Conservation (phyloP, 2,113 vertebrate genomes). For the Uria aalge region DNA sequence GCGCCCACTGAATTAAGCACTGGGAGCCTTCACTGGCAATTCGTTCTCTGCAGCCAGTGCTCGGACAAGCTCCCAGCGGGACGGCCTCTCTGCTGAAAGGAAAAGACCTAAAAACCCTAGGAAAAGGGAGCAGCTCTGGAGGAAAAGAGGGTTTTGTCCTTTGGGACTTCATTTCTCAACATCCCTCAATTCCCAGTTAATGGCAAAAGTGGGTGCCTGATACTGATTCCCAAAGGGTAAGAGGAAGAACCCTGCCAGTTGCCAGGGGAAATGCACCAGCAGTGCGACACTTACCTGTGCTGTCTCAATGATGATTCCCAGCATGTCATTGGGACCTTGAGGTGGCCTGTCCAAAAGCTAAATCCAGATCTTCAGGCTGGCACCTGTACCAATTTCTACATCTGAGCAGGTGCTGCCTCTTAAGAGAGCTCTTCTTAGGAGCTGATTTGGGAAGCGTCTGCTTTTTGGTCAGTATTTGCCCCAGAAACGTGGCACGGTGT, state of each 20-base stretch:
- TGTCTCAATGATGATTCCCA: not conserved
- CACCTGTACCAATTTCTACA: not conserved
- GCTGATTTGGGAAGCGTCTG: not conserved
- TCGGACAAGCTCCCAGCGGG: not conserved
- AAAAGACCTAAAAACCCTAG: not conserved
- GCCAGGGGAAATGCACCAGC: not conserved
- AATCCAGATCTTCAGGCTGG: not conserved
- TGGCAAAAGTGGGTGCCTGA: not conserved
- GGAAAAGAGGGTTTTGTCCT: not conserved
- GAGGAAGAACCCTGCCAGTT: not conserved
- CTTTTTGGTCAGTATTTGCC: not conserved
- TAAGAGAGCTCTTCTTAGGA: not conserved
- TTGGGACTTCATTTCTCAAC: not conserved
- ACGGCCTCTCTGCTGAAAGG: not conserved
- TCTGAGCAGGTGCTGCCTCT: not conserved
- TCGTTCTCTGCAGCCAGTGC: not conserved
- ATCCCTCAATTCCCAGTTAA: not conserved
- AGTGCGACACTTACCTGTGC: not conserved
- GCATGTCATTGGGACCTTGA: not conserved
- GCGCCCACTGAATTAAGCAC: not conserved
- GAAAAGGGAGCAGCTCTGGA: not conserved
- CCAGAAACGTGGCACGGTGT: not conserved
- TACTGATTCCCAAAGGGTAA: not conserved
- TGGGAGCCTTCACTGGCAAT: rapidly evolving
- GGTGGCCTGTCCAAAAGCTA: not conserved